Base-by-base conservation (phyloP, 2,888 invertebrate genomes). In the Orthosia gracilis region DNA sequence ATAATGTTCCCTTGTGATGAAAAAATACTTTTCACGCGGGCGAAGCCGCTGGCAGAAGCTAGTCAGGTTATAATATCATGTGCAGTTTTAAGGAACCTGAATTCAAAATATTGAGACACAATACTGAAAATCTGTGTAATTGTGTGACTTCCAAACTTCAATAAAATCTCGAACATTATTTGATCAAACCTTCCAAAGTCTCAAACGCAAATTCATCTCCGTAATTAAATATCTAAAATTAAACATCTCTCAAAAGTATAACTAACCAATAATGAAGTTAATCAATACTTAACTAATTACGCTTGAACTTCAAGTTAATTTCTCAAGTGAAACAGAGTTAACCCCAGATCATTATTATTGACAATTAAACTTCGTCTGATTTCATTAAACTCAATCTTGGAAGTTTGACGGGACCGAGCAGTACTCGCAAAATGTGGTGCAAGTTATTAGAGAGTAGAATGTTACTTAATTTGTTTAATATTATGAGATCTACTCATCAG, bases 331-430 rank as follows among this genome's bases (percentile, higher is more conserved):
- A 91, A 91, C 88, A 86, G 85, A 94, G 90, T 95, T 95, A 94
- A 92, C 91, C 93, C 91, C 87, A 81, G 84, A 90, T 90, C 91
- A 91, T 93, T 93, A 92, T 89, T 93, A 94, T 94, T 92, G 93
- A 92, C 94, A 94, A 94, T 95, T 94, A 93, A 93, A 92, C 92
- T 91, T 73, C 76, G 85, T 82, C 85, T 91, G 90, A 95, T 94
- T 94, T 90, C 91, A 95, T 95, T 95, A 93, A 88, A 89, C 78
- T 80, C 89, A 94, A 94, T 94, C 94, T 94, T 94, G 76, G 76
- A 86, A 91, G 88, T 91, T 90, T 78, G 88, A 78, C 86, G 71
- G 83, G 84, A 82, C 74, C 61, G 65, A 66, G 55, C 26, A 68
- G 63, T 84, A 85, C 73, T 81, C 70, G 81, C 50, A 40, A 62